Conservation (phyloP, 2,797 vertebrate species). For the Esox lucius region DNA sequence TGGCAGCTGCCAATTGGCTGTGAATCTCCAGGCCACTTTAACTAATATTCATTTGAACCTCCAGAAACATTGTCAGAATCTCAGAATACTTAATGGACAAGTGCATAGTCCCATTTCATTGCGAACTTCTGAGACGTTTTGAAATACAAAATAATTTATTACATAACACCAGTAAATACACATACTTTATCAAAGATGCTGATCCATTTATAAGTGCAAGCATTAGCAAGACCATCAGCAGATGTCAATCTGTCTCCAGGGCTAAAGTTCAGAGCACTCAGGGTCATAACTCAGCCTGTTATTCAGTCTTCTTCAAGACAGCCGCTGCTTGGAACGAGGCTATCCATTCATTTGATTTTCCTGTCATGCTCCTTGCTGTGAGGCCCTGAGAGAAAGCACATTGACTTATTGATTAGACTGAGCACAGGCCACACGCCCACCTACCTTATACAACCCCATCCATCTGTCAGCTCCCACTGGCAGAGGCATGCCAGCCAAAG, state of each 20-base stretch:
- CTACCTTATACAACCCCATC: neutral
- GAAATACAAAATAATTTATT: conserved; percentile 42
- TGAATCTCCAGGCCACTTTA: neutral
- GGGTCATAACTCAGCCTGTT: neutral
- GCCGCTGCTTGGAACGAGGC: neutral
- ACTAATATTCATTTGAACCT: neutral
- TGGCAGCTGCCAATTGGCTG: neutral
- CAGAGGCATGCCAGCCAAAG: neutral
- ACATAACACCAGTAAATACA: neutral
- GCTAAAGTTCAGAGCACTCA: neutral
- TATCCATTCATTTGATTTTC: conserved; percentile 14
- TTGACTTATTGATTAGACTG: conserved; percentile 13
- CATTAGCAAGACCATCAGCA: neutral
- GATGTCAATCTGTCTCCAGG: neutral
- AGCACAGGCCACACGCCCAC: neutral
- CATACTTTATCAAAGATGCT: neutral
- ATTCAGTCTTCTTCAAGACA: neutral
- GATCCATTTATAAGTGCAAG: neutral
- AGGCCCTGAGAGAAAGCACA: conserved; percentile 3
- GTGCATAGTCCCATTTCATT: too few relatives aligned
- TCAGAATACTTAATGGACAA: neutral
- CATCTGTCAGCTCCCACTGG: neutral
- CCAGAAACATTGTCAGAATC: too few relatives aligned
- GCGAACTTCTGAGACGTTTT: neutral
- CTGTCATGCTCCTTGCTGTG: conserved; percentile 2